Evolutionary conservation across 2,113 vertebrate species (phyloP).

Genomic region (Tringa solitaria): DNA sequence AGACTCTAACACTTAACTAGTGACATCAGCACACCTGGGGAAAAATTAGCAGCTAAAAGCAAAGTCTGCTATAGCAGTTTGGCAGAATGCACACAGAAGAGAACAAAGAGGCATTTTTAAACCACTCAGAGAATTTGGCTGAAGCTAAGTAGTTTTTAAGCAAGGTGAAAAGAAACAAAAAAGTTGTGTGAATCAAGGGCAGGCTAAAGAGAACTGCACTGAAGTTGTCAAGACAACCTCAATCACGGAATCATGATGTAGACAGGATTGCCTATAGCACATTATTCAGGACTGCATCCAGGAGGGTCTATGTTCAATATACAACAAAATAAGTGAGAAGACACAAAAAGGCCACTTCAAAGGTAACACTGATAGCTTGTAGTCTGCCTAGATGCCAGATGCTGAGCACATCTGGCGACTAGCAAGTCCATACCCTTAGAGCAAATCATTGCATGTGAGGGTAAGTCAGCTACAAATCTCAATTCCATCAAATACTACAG

Average conservation of each 20-base stretch:
- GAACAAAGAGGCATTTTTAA: background rate
- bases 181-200: background rate
- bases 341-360: background rate
- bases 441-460: background rate
- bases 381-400: background rate
- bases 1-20: background rate
- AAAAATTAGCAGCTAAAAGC: background rate
- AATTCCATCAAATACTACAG: background rate
- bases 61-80: background rate
- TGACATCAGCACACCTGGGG: background rate
- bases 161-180: background rate
- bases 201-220: background rate
- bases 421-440: background rate
- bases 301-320: background rate
- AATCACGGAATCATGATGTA: too few relatives aligned
- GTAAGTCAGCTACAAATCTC: background rate
- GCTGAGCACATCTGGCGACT: background rate
- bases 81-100: background rate
- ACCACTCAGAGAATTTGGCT: background rate
- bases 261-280: too few relatives aligned
- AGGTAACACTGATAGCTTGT: background rate
- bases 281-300: too few relatives aligned
- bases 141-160: background rate
- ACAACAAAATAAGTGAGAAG: background rate
- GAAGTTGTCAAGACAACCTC: background rate